Conservation (phyloP, 2,797 vertebrate genomes). For the Erpetoichthys calabaricus region DNA sequence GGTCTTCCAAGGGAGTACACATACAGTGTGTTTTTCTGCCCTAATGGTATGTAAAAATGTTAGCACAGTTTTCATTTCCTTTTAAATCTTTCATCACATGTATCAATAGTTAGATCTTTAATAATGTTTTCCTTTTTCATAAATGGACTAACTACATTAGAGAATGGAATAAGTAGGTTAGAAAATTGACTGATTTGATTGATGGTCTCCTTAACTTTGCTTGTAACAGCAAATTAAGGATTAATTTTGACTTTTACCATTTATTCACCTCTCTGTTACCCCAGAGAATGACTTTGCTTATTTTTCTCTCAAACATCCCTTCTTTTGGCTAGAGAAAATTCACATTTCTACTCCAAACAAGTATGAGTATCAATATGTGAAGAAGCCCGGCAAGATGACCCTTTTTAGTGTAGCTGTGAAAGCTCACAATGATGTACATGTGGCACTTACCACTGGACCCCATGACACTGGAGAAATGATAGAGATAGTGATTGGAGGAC, state of each 20-base stretch:
- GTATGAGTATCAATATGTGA: conserved; percentile 85
- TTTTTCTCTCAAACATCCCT: no score
- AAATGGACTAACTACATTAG: no score
- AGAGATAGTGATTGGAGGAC: conserved; percentile 74
- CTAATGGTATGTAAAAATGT: conserved; percentile 60
- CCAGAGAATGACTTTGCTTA: no score
- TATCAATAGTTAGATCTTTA: no score
- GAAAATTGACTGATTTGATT: no score
- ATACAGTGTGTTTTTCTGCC: conserved; percentile 89
- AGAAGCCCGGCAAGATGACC: conserved; percentile 65
- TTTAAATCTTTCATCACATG: no score
- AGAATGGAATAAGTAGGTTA: no score
- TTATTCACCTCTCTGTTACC: no score
- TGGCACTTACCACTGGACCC: conserved; percentile 70
- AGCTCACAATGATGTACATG: conserved; percentile 75
- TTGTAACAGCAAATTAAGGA: no score
- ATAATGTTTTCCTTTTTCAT: no score
- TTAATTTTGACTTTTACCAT: no score
- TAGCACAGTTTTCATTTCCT: background rate
- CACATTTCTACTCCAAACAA: conserved; percentile 91
- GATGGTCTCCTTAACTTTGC: no score
- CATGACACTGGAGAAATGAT: conserved; percentile 75
- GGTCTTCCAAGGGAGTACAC: conserved; percentile 77
- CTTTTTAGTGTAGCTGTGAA: conserved; percentile 70
- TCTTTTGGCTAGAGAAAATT: conserved; percentile 55